A percentile compares a stretch with the other conserved stretches of the same genome.
phyloP scores from a whole-genome alignment of 2,888 invertebrate genomes.

The Sericinus montela region DNA sequence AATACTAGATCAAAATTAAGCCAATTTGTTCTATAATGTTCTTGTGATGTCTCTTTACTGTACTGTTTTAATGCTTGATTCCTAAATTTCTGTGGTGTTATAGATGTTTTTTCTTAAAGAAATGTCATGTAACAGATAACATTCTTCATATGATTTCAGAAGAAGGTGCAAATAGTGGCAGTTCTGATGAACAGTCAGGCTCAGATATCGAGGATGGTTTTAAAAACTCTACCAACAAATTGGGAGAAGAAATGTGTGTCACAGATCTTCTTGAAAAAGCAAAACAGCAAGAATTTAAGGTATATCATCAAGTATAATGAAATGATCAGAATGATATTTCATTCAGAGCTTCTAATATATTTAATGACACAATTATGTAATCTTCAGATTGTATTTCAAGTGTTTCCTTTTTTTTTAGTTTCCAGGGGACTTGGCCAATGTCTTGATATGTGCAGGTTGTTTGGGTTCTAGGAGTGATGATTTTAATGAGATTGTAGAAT shows the following conservation, averaged over 20 bases:
- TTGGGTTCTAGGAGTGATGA: slow-evolving; percentile 95
- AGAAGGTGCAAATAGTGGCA: slow-evolving; percentile 43
- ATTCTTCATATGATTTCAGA: slow-evolving; percentile 32
- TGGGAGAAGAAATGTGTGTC: slow-evolving; percentile 56
- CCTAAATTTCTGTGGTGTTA: too few species aligned
- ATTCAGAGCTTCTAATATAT: too few species aligned
- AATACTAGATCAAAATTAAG: too few species aligned
- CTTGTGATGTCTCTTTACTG: too few species aligned
- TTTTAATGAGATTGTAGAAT: slow-evolving; percentile 97
- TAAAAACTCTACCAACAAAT: slow-evolving; percentile 52
- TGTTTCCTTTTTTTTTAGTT: slow-evolving; percentile 37
- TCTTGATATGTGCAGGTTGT: slow-evolving; percentile 95
- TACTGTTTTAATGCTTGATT: too few species aligned
- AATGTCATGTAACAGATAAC: neutral
- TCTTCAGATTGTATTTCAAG: too few species aligned
- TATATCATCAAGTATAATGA: slow-evolving; percentile 26
- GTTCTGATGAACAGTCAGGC: slow-evolving; percentile 61
- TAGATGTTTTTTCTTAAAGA: too few species aligned
- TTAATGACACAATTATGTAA: too few species aligned
- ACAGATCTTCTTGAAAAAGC: slow-evolving; percentile 62
- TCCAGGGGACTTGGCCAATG: slow-evolving; percentile 79
- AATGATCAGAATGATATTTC: too few species aligned
- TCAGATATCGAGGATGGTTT: slow-evolving; percentile 59
- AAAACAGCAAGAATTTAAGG: slow-evolving; percentile 68
- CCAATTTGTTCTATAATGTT: too few species aligned